Base-by-base conservation (phyloP, 2,113 vertebrate genomes). In the Paraplagusia blochii region DNA sequence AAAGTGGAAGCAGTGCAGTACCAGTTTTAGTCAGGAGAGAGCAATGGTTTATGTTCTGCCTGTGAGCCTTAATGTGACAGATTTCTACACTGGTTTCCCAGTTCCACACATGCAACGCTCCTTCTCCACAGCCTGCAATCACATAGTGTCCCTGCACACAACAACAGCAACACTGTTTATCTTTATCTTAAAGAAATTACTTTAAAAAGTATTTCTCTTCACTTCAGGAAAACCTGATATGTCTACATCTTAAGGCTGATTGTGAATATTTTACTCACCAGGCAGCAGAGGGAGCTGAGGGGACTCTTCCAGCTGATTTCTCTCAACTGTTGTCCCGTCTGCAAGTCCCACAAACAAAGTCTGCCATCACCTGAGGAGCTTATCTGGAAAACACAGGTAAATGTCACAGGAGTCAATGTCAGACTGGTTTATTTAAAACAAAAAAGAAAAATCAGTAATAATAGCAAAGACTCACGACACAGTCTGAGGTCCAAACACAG, bases 61-160 rank as follows among this genome's bases (percentile, higher is more conserved):
- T 55, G 65, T 95, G 93, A 13, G 92, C 92, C 11, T 83, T 22
- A 40, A 96, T 91, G 74, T 90, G 89, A 58, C 92, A 89, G 68
- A 93, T 77, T 57, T 93, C 91, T n/a, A 86, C 54, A 0, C 82
- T 87, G 1, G 79, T 75, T 48, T 87, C 77, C 70, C 83, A 90
- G 57, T 89, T 85, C 94, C 94, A 96, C 15, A 92, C 89, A 50
- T 92, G 88, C 5, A 95, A 86, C 10, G 40, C 72, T n/a, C 94
- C 94, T 16, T 92, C 90, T 9, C 89, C 69, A 45, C 82, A 85
- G 59, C 91, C 82, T 1, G 92, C 86, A 0, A 92, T 74, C 18
- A 93, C 85, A 3, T 90, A 86, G 5, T 80, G 82, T 0, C 85
- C 90, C 94, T 95, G 77, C 12, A 56, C 9, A 71, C 36, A 62